phyloP scores from a whole-genome alignment of 2,797 vertebrate genomes.

The Gouania willdenowi region DNA sequence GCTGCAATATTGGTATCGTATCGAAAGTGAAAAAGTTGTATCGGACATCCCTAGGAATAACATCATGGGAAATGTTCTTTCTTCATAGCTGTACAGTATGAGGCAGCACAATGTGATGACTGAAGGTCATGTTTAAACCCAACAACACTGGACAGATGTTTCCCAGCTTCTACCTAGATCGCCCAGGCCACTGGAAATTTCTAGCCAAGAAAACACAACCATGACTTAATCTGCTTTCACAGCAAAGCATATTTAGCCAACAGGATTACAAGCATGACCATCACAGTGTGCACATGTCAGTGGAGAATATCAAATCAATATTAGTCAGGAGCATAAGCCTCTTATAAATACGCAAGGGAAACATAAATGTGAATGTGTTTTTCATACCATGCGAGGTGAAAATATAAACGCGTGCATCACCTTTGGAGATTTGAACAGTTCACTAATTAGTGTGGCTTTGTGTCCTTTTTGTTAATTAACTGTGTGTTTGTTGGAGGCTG shows the following conservation, averaged over 20 bases:
- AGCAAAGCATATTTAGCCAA: slow-evolving; percentile 74
- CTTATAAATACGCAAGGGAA: slow-evolving; percentile 54
- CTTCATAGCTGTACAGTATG: not conserved
- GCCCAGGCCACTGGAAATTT: slow-evolving; percentile 50
- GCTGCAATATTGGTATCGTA: no score
- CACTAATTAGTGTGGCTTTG: slow-evolving; percentile 48
- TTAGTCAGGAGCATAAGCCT: slow-evolving; percentile 60
- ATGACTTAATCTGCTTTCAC: slow-evolving; percentile 75
- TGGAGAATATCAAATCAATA: slow-evolving; percentile 69
- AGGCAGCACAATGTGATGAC: slow-evolving; percentile 3
- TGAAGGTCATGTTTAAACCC: slow-evolving; percentile 39
- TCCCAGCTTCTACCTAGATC: slow-evolving; percentile 49
- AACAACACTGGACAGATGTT: slow-evolving; percentile 55
- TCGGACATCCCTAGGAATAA: no score
- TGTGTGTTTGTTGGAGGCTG: slow-evolving; percentile 30
- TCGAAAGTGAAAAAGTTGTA: no score
- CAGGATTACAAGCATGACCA: slow-evolving; percentile 76
- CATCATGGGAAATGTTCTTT: not conserved
- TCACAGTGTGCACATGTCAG: slow-evolving; percentile 62
- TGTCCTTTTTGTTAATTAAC: slow-evolving; percentile 44
- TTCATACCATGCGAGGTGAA: slow-evolving; percentile 30
- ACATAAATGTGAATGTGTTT: slow-evolving; percentile 49
- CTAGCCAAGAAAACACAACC: slow-evolving; percentile 66
- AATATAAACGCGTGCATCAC: slow-evolving; percentile 34
- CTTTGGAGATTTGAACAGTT: slow-evolving; percentile 43